phyloP scores from a whole-genome alignment of 2,888 invertebrate species.

The Thymelicus lineola region DNA sequence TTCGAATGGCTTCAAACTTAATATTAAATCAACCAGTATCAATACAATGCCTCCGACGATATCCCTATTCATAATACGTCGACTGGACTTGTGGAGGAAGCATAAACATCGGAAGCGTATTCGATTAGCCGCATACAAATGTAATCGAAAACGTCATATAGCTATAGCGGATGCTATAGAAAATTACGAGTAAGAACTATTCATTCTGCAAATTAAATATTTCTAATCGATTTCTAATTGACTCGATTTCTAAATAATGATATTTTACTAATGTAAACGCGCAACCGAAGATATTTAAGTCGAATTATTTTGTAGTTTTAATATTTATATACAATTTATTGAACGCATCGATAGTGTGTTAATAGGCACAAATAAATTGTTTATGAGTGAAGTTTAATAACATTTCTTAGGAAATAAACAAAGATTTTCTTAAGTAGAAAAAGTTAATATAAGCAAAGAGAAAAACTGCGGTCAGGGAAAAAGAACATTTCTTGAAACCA shows the following conservation, averaged over 20 bases:
- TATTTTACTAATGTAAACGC: background rate
- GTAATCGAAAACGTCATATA: conserved; percentile 43
- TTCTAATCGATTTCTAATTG: background rate
- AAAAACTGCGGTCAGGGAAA: no score
- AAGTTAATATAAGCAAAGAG: no score
- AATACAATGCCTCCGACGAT: background rate
- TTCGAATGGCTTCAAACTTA: background rate
- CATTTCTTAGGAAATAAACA: no score
- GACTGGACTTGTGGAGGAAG: conserved; percentile 39
- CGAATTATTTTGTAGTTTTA: no score
- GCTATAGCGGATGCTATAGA: conserved; percentile 1
- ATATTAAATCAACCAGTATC: background rate
- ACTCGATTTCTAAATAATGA: background rate
- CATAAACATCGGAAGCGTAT: conserved; percentile 48
- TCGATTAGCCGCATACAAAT: conserved; percentile 47
- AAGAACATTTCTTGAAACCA: background rate
- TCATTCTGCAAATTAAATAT: conserved; percentile 8
- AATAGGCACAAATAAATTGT: no score
- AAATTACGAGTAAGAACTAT: conserved; percentile 7
- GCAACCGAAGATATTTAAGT: background rate
- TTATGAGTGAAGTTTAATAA: no score
- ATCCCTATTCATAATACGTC: conserved; percentile 24
- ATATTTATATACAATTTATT: no score
- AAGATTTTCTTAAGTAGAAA: no score
- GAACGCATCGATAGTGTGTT: no score